Base-by-base conservation (phyloP, 1,140 invertebrate genomes). In the Saxidomus purpurata region DNA sequence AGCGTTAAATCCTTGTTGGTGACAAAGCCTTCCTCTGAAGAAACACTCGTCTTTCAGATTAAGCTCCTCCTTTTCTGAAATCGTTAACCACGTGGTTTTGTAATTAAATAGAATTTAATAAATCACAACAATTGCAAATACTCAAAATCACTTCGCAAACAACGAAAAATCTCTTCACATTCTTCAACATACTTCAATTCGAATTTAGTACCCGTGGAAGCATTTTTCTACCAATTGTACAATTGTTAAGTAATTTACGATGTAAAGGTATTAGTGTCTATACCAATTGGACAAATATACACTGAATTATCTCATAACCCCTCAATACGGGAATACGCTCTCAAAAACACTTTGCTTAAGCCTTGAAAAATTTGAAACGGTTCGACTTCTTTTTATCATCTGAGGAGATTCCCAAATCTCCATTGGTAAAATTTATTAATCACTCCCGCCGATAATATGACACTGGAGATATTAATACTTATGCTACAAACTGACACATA, bases 61-160 rank as follows among this genome's bases (percentile, higher is more conserved):
- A 43, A 15, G 15, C 43, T 43, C 43, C 43, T 43, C 43, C 43
- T 43, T 15, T 43, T 43, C 43, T 15, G n/a, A 43, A 43, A 15
- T 43, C 43, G 15, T 43, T 43, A 4, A 28, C n/a, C 59, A 63
- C 59, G 59, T 63, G 59, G 8, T 63, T 63, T 28, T 63, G 6
- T 63, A 63, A 63, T 25, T 28, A 25, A 63, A 63, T 25, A 63
- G n/a, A 63, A 28, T n/a, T 28, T 25, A 63, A 63, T 63, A 63
- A 63, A 63, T 63, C 59, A 63, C 28, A 9, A 63, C 43, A 28
- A 63, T 11, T 4, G 59, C 59, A 63, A 63, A 63, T 63, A 63
- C 59, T 63, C 59, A 63, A 63, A 63, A 63, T 63, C 59, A 63
- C 59, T 63, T 63, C n/a, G 59, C 59, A 63, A 63, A 63, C 59